Percentiles rank a stretch among this genome's conserved stretches.
phyloP scores from a whole-genome alignment of 2,888 invertebrate genomes.

The Oscheius myriophilus region DNA sequence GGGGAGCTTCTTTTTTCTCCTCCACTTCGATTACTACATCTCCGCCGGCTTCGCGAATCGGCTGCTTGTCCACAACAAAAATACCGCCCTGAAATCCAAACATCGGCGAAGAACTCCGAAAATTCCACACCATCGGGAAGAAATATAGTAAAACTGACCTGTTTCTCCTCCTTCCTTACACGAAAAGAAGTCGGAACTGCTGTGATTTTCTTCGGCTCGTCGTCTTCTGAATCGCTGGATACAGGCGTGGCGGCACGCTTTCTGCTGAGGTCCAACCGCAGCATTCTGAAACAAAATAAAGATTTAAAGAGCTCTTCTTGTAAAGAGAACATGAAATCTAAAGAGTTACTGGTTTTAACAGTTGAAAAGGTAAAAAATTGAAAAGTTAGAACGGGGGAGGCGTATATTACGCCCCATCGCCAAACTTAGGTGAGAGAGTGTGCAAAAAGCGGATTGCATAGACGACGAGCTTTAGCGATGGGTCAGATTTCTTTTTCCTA shows the following conservation, averaged over 20 bases:
- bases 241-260: background rate
- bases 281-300: constrained; percentile 12
- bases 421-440: too few species aligned
- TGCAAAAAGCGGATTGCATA: too few species aligned
- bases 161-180: constrained; percentile 12
- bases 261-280: background rate
- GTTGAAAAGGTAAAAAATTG: too few species aligned
- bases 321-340: background rate
- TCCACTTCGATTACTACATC: background rate
- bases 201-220: constrained; percentile 13
- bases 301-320: background rate
- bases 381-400: too few species aligned
- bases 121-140: background rate
- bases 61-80: constrained; percentile 2
- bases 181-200: constrained; percentile 16
- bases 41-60: constrained; percentile 3
- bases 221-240: constrained; percentile 18
- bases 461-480: too few species aligned
- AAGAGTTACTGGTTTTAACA: background rate
- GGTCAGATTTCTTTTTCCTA: too few species aligned
- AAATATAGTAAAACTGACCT: background rate
- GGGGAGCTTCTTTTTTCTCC: background rate
- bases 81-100: too few species aligned
- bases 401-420: too few species aligned
- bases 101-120: background rate